A percentile compares a stretch with the other conserved stretches of the same genome.
phyloP scores from a whole-genome alignment of 2,797 vertebrate species.

The Heteromormyrus szaboi region DNA sequence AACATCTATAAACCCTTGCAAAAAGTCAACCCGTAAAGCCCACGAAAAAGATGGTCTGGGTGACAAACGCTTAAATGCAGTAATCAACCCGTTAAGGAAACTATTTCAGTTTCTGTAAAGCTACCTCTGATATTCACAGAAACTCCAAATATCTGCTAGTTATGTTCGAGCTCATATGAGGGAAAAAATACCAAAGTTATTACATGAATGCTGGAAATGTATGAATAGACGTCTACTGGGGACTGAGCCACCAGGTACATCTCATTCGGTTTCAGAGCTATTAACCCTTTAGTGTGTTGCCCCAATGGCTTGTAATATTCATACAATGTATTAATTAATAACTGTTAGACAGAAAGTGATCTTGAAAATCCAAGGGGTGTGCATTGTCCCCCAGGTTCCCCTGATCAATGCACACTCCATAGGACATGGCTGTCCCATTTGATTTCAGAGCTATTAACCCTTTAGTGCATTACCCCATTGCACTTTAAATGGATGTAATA shows the following conservation, averaged over 20 bases:
- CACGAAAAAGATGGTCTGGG: not conserved
- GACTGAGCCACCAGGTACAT: not conserved
- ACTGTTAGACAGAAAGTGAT: too few species aligned
- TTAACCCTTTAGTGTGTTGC: too few species aligned
- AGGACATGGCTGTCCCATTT: too few species aligned
- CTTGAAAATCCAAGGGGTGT: too few species aligned
- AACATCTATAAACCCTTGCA: not conserved
- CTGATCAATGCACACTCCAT: too few species aligned
- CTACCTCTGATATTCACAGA: not conserved
- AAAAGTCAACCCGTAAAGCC: not conserved
- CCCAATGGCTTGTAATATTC: too few species aligned
- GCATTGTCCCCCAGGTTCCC: too few species aligned
- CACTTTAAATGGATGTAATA: too few species aligned
- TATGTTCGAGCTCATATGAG: not conserved
- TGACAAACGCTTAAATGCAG: not conserved
- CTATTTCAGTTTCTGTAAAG: not conserved
- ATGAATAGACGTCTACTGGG: not conserved
- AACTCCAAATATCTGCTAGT: not conserved
- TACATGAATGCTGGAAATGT: not conserved
- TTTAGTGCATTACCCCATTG: too few species aligned
- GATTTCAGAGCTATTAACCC: too few species aligned
- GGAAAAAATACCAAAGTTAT: not conserved
- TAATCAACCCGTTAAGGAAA: not conserved
- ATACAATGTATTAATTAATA: too few species aligned
- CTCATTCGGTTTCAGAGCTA: too few species aligned